Evolutionary conservation across 2,797 vertebrate genomes (phyloP), one percentile per base, ranked within the genome.

Genomic region (Cichlasoma orientale): DNA sequence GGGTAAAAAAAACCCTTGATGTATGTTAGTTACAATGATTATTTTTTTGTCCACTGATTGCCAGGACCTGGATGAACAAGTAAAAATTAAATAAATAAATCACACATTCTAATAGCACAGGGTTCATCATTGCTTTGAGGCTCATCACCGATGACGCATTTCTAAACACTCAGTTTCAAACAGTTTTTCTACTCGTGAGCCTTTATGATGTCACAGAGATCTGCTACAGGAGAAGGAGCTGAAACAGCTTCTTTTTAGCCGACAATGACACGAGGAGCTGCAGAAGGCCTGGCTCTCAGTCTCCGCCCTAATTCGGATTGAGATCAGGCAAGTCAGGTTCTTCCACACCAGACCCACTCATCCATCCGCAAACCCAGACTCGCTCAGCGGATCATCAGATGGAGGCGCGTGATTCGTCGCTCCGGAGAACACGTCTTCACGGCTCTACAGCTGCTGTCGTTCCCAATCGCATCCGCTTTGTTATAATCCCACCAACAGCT

Each of bases 1-100:
- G 25, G 2, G 0, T 25, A 41, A 63, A 63, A 63, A 63, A 23
- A 41, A 25, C 13, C n/a, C 3, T 21, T 3, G 2, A 61, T 0
- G 36, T 23, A 4, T 16, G 58, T 41, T 8, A 50, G 47, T 18
- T 4, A 33, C 6, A 33, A 8, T 9, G 13, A 41, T 61, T 38
- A 21, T 61, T n/a, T 38, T 61, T 61, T 61, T 0, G 1, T 61
- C 36, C 36, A 41, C 12, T 21, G 16, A 41, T 41, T 23, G 9
- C 58, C 7, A 61, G 23, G 36, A 16, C 2, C 1, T 16, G 13
- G 36, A 1, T 23, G 13, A 59, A 21, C 19, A 23, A 10, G 58
- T 41, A 10, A 41, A 41, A 25, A 23, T 61, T 7, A 38, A 33
- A 0, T 16, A 23, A 41, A 61, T 61, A 38, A 23, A 33, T 61